Base-by-base conservation (phyloP, 1,140 invertebrate species). In the Eueides isabella region DNA sequence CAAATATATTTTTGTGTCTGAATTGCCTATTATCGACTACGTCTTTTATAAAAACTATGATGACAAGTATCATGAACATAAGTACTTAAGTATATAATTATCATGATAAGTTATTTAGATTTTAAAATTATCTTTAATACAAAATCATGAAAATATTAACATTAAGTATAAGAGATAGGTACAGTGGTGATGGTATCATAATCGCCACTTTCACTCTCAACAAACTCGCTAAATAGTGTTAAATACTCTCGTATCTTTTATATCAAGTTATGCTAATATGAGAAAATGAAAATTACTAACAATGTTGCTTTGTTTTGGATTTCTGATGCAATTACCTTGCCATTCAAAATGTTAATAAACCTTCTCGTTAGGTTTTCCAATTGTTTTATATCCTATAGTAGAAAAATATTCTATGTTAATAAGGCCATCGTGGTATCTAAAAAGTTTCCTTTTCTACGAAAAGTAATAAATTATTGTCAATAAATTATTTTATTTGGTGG, bases 181-280 rank as follows among this genome's bases (percentile, higher is more conserved):
- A 55, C 74, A 12, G 29, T 30, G 16, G n/a, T 28, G 62, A 31
- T 65, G 61, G 64, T 62, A 70, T 65, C 62, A 71, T 64, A 44
- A 28, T 67, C n/a, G 5, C n/a, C 23, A 62, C 69, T 71, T 71
- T 71, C 69, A 71, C 61, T 71, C 16, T 65, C 64, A 65, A 28
- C 61, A 33, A 65, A 31, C 69, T 65, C n/a, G 69, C 35, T 71
- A 48, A 65, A 33, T 71, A 35, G 35, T 33, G 35, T 33, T 71
- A 71, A 71, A 71, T 44, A 35, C 30, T 28, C 44, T 33, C n/a
- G 19, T 65, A 41, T 55, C 14, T 66, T 48, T 63, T 48, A 55
- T n/a, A 55, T 48, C 66, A 48, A 44, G 41, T 68, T 68, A 68
- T 68, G 66, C n/a, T 30, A 68, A 68, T 68, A 31, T 55, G 29